Base-by-base conservation (phyloP, 2,113 vertebrate species). In the Mormyrus iriodes region DNA sequence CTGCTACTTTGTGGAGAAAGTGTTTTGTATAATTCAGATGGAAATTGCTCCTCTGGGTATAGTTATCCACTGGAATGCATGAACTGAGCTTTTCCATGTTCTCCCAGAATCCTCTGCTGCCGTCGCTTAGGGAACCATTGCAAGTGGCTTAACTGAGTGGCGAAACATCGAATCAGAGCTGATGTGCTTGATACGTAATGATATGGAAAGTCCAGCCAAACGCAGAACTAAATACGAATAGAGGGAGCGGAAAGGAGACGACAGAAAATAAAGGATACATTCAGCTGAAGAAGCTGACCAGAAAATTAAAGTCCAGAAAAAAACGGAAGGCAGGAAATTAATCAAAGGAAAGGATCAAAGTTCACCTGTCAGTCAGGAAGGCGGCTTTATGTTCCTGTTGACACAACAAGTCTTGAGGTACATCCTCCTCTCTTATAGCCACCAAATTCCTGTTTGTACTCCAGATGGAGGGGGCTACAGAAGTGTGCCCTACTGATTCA, bases 11-110 rank as follows among this genome's bases (percentile, higher is more conserved):
- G 83, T 15, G 46, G 46, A 51, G 48, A 46, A 85, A 85, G 44
- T 31, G 85, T 86, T 51, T 53, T 52, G n/a, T 53, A 86, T 86
- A 31, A 52, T 86, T 53, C 85, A 52, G 49, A 86, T 21, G 39
- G 86, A 44, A 86, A 58, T 61, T 65, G 39, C 19, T n/a, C 86
- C 53, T 87, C 86, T 87, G 21, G 86, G 86, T 87, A 8, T 19
- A 87, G 35, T 53, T 86, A 87, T 42, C 31, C 12, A 39, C 17
- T 87, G 53, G n/a, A 87, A 31, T 19, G 44, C n/a, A 46, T 39
- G 58, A 65, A 46, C 19, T 0, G 39, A 86, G 27, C 49, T 3
- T 53, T 86, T 53, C n/a, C 10, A n/a, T 39, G 39, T 86, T 53
- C 44, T 19, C 49, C 49, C 49, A 86, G 39, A 87, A 42, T 35